Percentiles rank a stretch among this genome's conserved stretches.
These are phyloP conservation scores for Crax fasciolata DNA, from an alignment of 2,797 vertebrate genomes.

Conservation along the genomic window DNA sequence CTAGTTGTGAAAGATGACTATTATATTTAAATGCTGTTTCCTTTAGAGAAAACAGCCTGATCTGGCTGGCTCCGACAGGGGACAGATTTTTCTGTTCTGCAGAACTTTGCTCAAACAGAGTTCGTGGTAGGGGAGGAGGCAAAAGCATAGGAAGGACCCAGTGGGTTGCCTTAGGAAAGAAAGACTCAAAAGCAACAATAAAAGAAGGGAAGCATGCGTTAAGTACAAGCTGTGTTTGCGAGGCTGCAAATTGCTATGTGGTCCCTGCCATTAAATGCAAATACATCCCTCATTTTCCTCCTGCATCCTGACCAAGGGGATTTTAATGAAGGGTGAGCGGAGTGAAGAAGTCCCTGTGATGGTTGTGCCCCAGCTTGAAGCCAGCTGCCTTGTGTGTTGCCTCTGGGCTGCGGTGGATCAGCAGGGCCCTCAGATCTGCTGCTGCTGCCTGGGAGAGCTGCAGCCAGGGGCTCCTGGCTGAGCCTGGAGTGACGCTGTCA, in stretches of 20 bases:
- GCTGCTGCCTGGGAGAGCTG: neutral
- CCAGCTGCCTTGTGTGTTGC: accelerated
- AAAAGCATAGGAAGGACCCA: neutral
- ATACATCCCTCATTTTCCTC: neutral
- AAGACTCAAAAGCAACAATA: neutral
- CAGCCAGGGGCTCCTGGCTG: neutral
- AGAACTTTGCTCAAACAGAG: slow-evolving; percentile 22
- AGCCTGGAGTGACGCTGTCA: neutral
- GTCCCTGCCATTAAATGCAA: neutral
- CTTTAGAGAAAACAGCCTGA: neutral
- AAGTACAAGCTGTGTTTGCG: neutral
- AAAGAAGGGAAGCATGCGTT: neutral
- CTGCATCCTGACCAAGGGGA: neutral
- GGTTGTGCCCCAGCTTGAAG: neutral
- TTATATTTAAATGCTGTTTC: neutral
- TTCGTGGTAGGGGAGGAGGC: neutral
- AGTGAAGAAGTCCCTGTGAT: neutral
- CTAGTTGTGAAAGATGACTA: neutral
- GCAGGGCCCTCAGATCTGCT: neutral
- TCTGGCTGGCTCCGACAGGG: slow-evolving; percentile 20
- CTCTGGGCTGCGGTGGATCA: accelerated
- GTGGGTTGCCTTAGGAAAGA: neutral
- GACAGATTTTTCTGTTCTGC: slow-evolving; percentile 14
- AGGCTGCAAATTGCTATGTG: neutral
- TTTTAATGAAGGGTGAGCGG: neutral